Conservation (phyloP, 92 coral and sea anemone species). For the Palythoa caribaeorum region DNA sequence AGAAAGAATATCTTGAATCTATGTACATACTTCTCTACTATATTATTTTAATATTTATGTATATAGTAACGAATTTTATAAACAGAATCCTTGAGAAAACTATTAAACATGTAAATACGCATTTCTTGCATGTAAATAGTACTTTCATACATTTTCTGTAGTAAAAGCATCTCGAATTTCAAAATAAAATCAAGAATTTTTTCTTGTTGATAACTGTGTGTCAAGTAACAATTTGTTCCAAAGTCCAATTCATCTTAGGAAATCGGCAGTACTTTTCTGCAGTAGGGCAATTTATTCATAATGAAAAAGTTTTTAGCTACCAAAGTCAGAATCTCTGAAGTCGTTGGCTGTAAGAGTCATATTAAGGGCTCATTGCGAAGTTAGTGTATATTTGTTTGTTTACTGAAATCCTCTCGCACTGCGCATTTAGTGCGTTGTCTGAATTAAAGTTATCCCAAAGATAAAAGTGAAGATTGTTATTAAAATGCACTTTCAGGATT, state of each 20-base stretch:
- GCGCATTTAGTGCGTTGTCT: too few relatives aligned
- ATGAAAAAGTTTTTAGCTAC: too few relatives aligned
- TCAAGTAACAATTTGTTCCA: neutral
- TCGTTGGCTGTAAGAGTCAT: too few relatives aligned
- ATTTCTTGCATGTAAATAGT: neutral
- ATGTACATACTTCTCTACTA: neutral
- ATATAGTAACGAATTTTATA: neutral
- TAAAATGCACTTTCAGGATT: too few relatives aligned
- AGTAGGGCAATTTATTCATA: too few relatives aligned
- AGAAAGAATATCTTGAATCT: neutral
- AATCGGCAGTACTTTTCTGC: too few relatives aligned
- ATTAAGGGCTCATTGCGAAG: too few relatives aligned
- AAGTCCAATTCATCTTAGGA: neutral
- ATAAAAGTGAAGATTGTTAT: too few relatives aligned
- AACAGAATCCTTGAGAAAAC: neutral
- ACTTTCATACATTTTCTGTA: neutral
- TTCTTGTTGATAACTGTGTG: neutral
- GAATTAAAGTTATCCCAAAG: too few relatives aligned
- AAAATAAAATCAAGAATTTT: neutral
- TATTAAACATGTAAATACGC: neutral
- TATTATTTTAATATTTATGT: neutral
- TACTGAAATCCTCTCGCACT: too few relatives aligned
- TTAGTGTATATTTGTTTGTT: too few relatives aligned
- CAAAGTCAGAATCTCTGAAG: too few relatives aligned
- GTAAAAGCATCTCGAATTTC: neutral